Conservation (phyloP, 2,797 vertebrate genomes). For the Scarus forsteni region DNA sequence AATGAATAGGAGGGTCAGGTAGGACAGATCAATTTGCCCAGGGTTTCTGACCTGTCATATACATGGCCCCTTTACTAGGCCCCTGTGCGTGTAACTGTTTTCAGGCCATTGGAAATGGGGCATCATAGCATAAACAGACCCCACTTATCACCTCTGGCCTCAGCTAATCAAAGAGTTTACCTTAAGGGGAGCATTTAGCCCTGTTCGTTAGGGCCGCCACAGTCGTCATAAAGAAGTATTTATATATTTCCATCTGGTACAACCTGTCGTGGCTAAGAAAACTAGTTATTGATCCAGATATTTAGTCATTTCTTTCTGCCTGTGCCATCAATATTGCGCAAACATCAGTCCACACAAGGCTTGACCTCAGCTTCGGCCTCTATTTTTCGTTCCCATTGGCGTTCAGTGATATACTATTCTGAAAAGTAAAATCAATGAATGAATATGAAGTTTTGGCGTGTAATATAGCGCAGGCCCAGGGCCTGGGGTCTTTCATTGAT, state of each 20-base stretch:
- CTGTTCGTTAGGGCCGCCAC: constrained; percentile 93
- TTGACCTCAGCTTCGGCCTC: constrained; percentile 93
- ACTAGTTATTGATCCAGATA: constrained; percentile 99
- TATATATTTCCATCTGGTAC: constrained; percentile 95
- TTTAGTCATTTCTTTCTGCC: constrained; percentile 98
- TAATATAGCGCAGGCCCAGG: constrained; percentile 91
- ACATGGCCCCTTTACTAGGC: constrained; percentile 66
- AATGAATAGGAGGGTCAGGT: constrained; percentile 73
- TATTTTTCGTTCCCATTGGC: constrained; percentile 95
- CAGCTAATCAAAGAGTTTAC: constrained; percentile 98
- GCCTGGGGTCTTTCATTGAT: constrained; percentile 87
- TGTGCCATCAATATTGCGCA: constrained; percentile 95
- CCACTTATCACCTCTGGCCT: constrained; percentile 92
- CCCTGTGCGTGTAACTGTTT: constrained; percentile 80
- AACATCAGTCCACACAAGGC: constrained; percentile 90
- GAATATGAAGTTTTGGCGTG: constrained; percentile 98
- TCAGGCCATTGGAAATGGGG: constrained; percentile 82
- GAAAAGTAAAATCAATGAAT: constrained; percentile 98
- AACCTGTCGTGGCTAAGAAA: constrained; percentile 92
- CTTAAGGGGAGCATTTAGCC: constrained; percentile 96
- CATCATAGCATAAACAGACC: constrained; percentile 80
- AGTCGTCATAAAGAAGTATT: constrained; percentile 92
- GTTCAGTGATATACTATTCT: constrained; percentile 97
- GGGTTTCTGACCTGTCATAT: constrained; percentile 72
- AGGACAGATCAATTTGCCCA: constrained; percentile 58